These are phyloP conservation scores for Echinometra lucunter DNA, from an alignment of 53 echinoderm and acorn worm species.

Conservation along the genomic window DNA sequence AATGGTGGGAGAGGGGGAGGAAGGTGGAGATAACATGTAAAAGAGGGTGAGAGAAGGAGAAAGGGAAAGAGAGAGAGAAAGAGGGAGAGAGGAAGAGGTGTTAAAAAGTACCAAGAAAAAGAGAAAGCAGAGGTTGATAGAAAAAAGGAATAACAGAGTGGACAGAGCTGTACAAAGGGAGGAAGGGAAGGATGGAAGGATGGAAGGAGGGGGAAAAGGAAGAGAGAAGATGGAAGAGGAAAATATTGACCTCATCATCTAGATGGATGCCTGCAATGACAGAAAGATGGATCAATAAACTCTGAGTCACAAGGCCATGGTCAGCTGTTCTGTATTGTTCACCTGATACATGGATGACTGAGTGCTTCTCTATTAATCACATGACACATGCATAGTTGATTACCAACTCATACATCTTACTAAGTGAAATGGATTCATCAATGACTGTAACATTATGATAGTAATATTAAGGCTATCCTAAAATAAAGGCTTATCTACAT, in stretches of 20 bases:
- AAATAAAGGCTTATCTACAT: too few relatives aligned
- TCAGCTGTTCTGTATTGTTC: constrained; percentile 7
- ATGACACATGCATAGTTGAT: constrained; percentile 22
- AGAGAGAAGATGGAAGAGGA: not conserved
- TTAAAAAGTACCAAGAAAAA: too few relatives aligned
- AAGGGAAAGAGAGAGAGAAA: not conserved
- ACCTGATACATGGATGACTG: not conserved
- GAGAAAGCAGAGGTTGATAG: not conserved
- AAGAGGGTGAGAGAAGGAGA: not conserved
- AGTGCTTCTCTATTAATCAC: not conserved
- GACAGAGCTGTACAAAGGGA: too few relatives aligned
- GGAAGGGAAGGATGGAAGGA: not conserved
- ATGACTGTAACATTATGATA: too few relatives aligned
- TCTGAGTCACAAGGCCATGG: not conserved
- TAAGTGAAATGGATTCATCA: not conserved
- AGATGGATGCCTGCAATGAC: not conserved
- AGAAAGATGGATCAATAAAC: constrained; percentile 17
- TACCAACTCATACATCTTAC: not conserved
- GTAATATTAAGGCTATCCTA: too few relatives aligned
- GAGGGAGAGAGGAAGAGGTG: not conserved
- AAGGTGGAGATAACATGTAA: not conserved
- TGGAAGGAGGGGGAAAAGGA: not conserved
- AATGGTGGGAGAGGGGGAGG: not conserved
- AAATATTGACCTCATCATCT: not conserved
- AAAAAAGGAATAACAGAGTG: too few relatives aligned